Evolutionary conservation across 1,140 invertebrate genomes (phyloP).

Genomic region (Listronotus oregonensis): DNA sequence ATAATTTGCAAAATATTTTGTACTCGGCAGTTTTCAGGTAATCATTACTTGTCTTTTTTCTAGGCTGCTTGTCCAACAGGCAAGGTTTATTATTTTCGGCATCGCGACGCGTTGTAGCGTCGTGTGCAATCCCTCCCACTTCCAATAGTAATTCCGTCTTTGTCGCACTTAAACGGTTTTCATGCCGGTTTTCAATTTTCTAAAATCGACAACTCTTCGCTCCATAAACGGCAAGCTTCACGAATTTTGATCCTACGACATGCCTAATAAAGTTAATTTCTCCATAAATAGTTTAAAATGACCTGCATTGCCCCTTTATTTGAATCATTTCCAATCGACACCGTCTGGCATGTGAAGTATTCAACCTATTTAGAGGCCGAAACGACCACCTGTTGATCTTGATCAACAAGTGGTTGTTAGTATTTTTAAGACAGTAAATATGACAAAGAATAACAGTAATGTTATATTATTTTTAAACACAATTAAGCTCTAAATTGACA

Average conservation of each 20-base stretch:
- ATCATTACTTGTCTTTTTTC: constrained; percentile 17
- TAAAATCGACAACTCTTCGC: constrained; percentile 25
- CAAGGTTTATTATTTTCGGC: constrained; percentile 28
- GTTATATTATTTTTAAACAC: too few species aligned
- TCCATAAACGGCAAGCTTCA: constrained; percentile 20
- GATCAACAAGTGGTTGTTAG: constrained; percentile 45
- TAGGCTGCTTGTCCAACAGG: constrained; percentile 7
- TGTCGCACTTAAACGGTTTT: neutral
- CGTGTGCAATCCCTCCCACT: constrained; percentile 19
- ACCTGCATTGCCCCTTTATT: neutral
- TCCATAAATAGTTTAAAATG: neutral
- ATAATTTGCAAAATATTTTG: constrained; percentile 10
- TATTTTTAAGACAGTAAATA: neutral
- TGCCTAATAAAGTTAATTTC: too few species aligned
- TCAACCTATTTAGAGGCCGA: constrained; percentile 14
- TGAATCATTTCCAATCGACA: too few species aligned
- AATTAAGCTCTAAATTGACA: too few species aligned
- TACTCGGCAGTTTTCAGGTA: constrained; percentile 4
- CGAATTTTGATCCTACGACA: too few species aligned
- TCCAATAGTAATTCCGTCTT: neutral
- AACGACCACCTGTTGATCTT: constrained; percentile 46
- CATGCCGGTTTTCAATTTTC: constrained; percentile 20
- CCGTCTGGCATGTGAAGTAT: constrained; percentile 7
- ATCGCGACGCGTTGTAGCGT: constrained; percentile 26
- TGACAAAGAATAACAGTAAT: too few species aligned